These are phyloP conservation scores for Lasioglossum marginatum DNA, from an alignment of 2,888 invertebrate species.

Conservation along the genomic window DNA sequence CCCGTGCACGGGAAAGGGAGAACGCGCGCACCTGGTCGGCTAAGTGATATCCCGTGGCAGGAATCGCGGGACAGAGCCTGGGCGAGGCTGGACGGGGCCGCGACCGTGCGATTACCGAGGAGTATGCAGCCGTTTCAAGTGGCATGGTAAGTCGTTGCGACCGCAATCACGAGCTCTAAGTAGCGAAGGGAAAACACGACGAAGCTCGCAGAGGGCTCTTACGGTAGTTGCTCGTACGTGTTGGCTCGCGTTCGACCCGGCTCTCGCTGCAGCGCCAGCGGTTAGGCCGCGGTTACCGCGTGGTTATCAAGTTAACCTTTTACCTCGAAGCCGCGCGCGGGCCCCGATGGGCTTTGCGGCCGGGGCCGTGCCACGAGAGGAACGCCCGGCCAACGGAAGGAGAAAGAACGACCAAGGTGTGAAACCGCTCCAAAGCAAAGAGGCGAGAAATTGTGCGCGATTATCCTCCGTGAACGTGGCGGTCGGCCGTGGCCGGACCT, in stretches of 20 bases:
- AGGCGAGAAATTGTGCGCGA: constrained; percentile 84
- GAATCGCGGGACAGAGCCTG: neutral
- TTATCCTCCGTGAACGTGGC: constrained; percentile 77
- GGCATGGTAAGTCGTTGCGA: constrained; percentile 59
- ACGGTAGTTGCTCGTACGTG: constrained; percentile 73
- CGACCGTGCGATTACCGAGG: constrained; percentile 42
- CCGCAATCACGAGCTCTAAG: constrained; percentile 69
- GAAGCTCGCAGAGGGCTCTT: constrained; percentile 54
- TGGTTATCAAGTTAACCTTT: constrained; percentile 84
- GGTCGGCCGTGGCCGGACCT: constrained; percentile 55
- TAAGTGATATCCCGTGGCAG: constrained; percentile 53
- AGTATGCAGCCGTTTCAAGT: constrained; percentile 58
- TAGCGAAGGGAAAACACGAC: constrained; percentile 65
- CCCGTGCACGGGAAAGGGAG: neutral
- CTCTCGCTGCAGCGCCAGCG: constrained; percentile 50
- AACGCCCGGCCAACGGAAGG: constrained; percentile 34
- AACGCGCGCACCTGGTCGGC: constrained; percentile 20
- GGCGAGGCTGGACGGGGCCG: constrained; percentile 8
- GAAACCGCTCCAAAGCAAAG: constrained; percentile 84
- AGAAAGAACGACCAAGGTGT: constrained; percentile 78
- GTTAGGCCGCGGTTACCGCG: constrained; percentile 80
- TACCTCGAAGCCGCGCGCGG: constrained; percentile 76
- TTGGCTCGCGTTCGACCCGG: constrained; percentile 66
- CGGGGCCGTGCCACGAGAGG: constrained; percentile 15
- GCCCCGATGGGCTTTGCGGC: constrained; percentile 69